Evolutionary conservation across 2,888 invertebrate species (phyloP), one percentile per base, ranked within the genome.

Genomic region (Drosophila prolongata): DNA sequence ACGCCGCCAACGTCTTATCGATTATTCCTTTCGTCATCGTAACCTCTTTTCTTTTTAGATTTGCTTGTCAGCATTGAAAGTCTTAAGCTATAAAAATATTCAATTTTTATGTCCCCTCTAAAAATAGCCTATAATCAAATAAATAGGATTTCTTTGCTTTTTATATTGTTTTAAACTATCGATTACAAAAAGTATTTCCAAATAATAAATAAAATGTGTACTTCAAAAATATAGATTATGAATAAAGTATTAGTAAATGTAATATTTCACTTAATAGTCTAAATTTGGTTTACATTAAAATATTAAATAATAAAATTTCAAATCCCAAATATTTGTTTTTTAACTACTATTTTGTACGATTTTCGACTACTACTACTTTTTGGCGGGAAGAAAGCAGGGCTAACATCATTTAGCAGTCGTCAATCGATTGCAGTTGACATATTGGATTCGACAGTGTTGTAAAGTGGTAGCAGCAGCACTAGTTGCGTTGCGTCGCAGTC

Each of bases 1-100:
- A 77, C 70, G 60, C 68, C 70, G 59, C 73, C 53, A 76, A 74
- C 72, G 52, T 62, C 71, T 42, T 85, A 83, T 83, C 83, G 83
- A 83, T 85, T 83, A 83, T 75, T 82, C 62, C 66, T 66, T 19
- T 14, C 49, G 13, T 35, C 35, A 35, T 46, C 30, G 47, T 14
- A 27, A 13, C n/a, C 24, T 24, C 24, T 24, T 47, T 1, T 30
- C 1, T 16, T 14, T 34, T 49, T 8, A n/a, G 16, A 49, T 14
- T 11, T 47, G 46, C 14, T 10, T 13, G 3, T 4, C 9, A 6
- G 10, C 49, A 16, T 49, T 11, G 11, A 34, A 19, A 9, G 4
- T 2, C 38, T 38, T 30, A 30, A 30, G 11, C 11, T 10, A 35
- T 35, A 13, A 13, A 2, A 24, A 42, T 42, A 14, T 14, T 14